Evolutionary conservation across 2,888 invertebrate genomes (phyloP).

Genomic region (Metopia argyrocephala): DNA sequence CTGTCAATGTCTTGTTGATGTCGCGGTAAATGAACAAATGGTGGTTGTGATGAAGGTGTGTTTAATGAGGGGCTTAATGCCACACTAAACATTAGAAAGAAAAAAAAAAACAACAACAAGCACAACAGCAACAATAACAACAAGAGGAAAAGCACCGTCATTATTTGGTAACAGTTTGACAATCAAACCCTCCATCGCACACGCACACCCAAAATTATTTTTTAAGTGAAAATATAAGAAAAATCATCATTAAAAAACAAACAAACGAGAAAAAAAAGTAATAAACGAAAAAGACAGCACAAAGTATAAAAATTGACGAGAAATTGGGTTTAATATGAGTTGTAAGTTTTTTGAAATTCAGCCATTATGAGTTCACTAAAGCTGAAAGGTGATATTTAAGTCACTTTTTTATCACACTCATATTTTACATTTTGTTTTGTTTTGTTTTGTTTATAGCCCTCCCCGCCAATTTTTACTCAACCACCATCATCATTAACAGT

Average conservation of each 20-base stretch:
- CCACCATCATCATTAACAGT: too few species aligned
- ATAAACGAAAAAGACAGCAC: neutral
- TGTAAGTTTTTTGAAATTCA: neutral
- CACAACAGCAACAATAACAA: neutral
- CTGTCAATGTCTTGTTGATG: conserved; percentile 11
- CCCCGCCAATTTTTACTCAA: neutral
- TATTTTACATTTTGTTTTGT: neutral
- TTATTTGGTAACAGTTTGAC: conserved; percentile 26
- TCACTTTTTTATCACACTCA: neutral
- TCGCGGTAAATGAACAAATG: conserved; percentile 9
- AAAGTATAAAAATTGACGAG: neutral
- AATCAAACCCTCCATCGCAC: neutral
- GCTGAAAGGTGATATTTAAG: conserved; percentile 19
- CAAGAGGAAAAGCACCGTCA: neutral
- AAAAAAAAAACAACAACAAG: too few species aligned
- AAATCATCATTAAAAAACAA: neutral
- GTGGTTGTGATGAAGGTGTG: conserved; percentile 37
- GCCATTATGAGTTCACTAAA: conserved; percentile 25
- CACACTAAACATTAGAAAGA: conserved; percentile 31
- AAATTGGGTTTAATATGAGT: neutral
- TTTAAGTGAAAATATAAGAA: neutral
- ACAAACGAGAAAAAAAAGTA: neutral
- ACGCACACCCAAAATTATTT: conserved; percentile 3
- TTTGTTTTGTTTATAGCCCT: too few species aligned
- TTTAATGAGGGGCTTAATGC: conserved; percentile 58